Conservation (phyloP, 2,797 vertebrate species). For the Manis crassicaudata region DNA sequence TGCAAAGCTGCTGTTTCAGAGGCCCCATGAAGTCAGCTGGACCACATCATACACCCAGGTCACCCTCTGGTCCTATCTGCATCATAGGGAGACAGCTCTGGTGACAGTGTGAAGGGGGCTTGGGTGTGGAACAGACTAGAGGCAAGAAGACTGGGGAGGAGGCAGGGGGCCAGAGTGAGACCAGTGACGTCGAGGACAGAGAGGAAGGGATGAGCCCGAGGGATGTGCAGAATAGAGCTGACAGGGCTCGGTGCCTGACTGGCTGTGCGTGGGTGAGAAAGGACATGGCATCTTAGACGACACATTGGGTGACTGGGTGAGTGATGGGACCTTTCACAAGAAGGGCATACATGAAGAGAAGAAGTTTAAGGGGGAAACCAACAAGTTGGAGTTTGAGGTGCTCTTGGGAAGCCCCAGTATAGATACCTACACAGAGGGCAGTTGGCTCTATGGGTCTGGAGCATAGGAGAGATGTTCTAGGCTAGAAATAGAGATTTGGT, state of each 20-base stretch:
- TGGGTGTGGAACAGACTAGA: neutral
- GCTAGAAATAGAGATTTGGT: neutral
- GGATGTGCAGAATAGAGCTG: neutral
- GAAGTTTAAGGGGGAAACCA: neutral
- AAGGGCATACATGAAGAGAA: neutral
- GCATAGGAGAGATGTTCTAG: neutral
- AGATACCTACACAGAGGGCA: neutral
- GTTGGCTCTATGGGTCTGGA: neutral
- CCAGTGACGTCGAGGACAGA: neutral
- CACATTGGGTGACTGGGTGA: neutral
- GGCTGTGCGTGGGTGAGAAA: neutral
- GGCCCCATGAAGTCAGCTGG: rapidly evolving
- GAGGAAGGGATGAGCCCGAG: neutral
- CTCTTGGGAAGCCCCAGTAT: neutral
- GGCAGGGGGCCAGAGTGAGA: neutral
- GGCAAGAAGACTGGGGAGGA: neutral
- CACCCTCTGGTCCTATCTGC: neutral
- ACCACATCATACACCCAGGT: rapidly evolving
- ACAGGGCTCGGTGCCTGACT: neutral
- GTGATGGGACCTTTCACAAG: neutral
- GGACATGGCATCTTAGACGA: neutral
- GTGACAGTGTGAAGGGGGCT: too few relatives aligned
- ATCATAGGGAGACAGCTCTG: neutral
- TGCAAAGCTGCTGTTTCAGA: neutral
- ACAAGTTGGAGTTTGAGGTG: neutral